These are phyloP conservation scores for Masnerella sp. DNA, from an alignment of 2,888 invertebrate genomes.

Conservation along the genomic window DNA sequence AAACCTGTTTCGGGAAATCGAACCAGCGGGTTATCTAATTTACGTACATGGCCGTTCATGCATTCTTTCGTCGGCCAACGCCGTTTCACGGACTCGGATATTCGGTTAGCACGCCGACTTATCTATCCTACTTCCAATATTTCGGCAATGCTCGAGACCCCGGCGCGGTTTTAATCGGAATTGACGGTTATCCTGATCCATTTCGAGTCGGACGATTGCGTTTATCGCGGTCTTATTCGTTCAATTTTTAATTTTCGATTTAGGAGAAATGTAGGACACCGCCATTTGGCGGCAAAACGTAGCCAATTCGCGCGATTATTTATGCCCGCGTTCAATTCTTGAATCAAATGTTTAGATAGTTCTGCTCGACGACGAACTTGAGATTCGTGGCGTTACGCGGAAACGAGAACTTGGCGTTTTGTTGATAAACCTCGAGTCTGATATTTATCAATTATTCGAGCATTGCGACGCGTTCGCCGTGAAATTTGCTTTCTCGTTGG, in stretches of 20 bases:
- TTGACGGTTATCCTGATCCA: constrained; percentile 21
- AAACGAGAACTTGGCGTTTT: too few relatives aligned
- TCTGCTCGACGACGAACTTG: too few relatives aligned
- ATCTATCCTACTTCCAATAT: constrained; percentile 30
- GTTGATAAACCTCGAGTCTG: too few relatives aligned
- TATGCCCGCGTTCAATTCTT: background rate
- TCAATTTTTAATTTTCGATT: constrained; percentile 34
- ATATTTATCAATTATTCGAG: too few relatives aligned
- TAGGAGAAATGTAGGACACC: constrained; percentile 18
- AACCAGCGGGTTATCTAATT: constrained; percentile 66
- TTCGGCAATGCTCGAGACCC: constrained; percentile 17
- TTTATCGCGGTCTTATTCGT: constrained; percentile 8
- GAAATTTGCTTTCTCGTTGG: background rate
- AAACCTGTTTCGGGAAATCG: constrained; percentile 68
- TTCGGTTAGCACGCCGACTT: constrained; percentile 15
- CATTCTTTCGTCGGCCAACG: constrained; percentile 20
- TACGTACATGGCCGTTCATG: constrained; percentile 49
- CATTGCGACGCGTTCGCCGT: too few relatives aligned
- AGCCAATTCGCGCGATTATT: constrained; percentile 8
- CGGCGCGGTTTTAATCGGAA: constrained; percentile 14
- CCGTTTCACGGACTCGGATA: constrained; percentile 20
- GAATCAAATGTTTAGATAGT: background rate
- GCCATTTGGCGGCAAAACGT: background rate
- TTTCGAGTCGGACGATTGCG: constrained; percentile 14
- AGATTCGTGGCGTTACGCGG: too few relatives aligned